Conservation (phyloP, 2,113 vertebrate genomes). For the Zosterops pallidus region DNA sequence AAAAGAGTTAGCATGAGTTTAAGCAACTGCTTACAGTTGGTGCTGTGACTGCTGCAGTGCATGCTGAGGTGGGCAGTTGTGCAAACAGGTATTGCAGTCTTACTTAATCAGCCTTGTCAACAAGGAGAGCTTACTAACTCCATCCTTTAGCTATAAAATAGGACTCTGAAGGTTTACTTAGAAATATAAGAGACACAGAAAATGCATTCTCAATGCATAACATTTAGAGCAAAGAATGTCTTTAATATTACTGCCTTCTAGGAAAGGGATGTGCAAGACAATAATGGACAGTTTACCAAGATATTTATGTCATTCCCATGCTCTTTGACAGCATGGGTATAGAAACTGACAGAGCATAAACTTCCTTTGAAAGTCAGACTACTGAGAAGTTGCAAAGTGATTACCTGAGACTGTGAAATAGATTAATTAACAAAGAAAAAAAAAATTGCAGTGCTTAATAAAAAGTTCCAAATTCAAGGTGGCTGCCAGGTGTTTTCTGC, state of each 20-base stretch:
- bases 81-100: conserved; percentile 17
- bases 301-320: not conserved
- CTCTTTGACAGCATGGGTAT: not conserved
- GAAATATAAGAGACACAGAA: conserved; percentile 33
- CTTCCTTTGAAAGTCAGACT: conserved; percentile 31
- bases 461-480: conserved; percentile 40
- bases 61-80: conserved; percentile 50
- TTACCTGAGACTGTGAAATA: conserved; percentile 57
- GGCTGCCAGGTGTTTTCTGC: conserved; percentile 57
- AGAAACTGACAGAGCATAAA: not conserved
- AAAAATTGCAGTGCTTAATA: conserved; percentile 43
- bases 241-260: not conserved
- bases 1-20: not conserved
- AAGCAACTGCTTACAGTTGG: not conserved
- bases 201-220: not conserved
- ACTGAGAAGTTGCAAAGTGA: conserved; percentile 34
- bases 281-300: not conserved
- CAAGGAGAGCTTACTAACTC: conserved; percentile 28
- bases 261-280: not conserved
- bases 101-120: conserved; percentile 57
- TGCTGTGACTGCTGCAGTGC: conserved; percentile 34
- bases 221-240: not conserved
- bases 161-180: conserved; percentile 29
- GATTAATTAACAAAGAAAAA: conserved; percentile 64
- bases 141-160: conserved; percentile 48